Conservation (phyloP, 2,113 vertebrate species). For the Rhadina sibilatrix region DNA sequence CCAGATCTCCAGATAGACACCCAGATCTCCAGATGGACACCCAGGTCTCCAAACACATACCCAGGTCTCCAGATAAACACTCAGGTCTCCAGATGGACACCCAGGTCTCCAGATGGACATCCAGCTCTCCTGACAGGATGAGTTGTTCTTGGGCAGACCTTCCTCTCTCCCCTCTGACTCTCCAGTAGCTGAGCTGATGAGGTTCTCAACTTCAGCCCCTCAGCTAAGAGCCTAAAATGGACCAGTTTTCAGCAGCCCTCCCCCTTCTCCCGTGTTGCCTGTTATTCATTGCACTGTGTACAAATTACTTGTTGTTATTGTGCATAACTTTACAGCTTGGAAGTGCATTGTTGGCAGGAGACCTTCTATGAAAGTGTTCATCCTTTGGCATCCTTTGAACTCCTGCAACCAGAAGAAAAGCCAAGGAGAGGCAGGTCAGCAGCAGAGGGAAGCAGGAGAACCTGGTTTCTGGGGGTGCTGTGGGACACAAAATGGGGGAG, state of each 20-base stretch:
- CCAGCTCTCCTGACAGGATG: background rate
- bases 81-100: background rate
- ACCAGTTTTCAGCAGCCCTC: background rate
- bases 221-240: background rate
- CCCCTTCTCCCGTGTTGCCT: background rate
- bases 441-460: background rate
- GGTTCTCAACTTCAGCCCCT: background rate
- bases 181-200: background rate
- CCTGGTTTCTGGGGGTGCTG: background rate
- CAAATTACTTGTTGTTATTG: background rate
- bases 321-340: background rate
- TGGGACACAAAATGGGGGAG: rapidly evolving
- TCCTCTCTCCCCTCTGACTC: background rate
- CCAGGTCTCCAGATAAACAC: background rate
- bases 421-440: background rate
- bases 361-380: background rate
- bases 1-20: background rate
- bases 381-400: background rate
- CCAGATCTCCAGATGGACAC: too few species aligned
- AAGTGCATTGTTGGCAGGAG: rapidly evolving
- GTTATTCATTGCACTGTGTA: background rate
- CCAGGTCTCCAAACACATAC: too few species aligned
- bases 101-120: background rate
- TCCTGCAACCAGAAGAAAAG: background rate
- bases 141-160: background rate